A percentile compares a stretch with the other conserved stretches of the same genome.
phyloP scores from a whole-genome alignment of 1,140 invertebrate species.

The Elymnias hypermnestra region DNA sequence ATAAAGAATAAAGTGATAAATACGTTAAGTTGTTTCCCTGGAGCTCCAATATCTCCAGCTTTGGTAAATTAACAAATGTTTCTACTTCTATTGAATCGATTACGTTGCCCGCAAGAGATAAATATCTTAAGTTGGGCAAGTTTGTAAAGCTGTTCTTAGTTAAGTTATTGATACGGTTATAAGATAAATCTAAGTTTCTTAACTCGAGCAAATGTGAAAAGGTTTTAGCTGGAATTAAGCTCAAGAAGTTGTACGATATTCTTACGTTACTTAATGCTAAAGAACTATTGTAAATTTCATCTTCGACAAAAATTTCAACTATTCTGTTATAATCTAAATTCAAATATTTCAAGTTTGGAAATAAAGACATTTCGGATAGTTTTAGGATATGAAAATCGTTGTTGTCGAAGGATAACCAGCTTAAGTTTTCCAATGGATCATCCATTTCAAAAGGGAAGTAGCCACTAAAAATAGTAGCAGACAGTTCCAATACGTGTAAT shows the following conservation, averaged over 20 bases:
- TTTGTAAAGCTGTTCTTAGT: conserved; percentile 79
- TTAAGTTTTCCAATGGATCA: conserved; percentile 81
- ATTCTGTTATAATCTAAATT: conserved; percentile 92
- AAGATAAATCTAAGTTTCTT: conserved; percentile 83
- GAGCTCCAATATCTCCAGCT: conserved; percentile 82
- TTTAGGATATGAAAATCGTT: conserved; percentile 88
- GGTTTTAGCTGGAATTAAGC: conserved; percentile 77
- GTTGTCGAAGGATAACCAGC: conserved; percentile 92
- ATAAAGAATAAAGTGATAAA: conserved; percentile 81
- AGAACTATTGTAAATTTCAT: conserved; percentile 83
- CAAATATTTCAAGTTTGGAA: conserved; percentile 86
- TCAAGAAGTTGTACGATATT: conserved; percentile 84
- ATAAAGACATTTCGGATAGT: conserved; percentile 77
- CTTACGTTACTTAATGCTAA: conserved; percentile 86
- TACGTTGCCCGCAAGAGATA: conserved; percentile 83
- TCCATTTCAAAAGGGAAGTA: conserved; percentile 84
- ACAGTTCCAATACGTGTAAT: conserved; percentile 89
- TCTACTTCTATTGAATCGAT: conserved; percentile 78
- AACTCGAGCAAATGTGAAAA: conserved; percentile 80
- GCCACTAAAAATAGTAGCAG: conserved; percentile 88
- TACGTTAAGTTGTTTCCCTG: conserved; percentile 83
- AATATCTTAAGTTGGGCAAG: conserved; percentile 81
- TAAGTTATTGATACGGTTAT: conserved; percentile 81
- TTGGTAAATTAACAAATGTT: conserved; percentile 82
- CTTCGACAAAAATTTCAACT: conserved; percentile 76